Evolutionary conservation across 1,140 invertebrate genomes (phyloP).

Genomic region (Drosophila fuyamai): DNA sequence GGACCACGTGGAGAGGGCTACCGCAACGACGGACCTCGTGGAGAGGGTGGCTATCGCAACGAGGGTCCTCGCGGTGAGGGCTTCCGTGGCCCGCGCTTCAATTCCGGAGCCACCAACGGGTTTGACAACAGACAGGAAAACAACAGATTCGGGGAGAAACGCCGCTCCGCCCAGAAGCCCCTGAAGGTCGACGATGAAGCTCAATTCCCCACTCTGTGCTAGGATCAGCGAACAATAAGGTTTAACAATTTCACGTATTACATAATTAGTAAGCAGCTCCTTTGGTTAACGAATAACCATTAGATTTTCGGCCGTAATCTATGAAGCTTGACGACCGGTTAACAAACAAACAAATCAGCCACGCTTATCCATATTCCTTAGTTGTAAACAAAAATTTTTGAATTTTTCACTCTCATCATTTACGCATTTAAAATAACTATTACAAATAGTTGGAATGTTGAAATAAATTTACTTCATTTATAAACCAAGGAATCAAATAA

Average conservation of each 20-base stretch:
- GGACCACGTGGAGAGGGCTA: constrained; percentile 20
- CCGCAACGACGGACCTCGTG: constrained; percentile 46
- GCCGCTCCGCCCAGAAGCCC: constrained; percentile 57
- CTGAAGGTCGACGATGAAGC: constrained; percentile 96
- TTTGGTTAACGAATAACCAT: constrained; percentile 44
- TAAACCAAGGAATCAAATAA: constrained; percentile 24
- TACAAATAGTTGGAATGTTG: constrained; percentile 69
- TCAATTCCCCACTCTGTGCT: constrained; percentile 95
- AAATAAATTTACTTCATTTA: constrained; percentile 60
- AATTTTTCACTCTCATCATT: constrained; percentile 54
- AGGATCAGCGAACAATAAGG: constrained; percentile 32
- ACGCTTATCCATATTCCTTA: constrained; percentile 47
- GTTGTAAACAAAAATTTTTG: constrained; percentile 56
- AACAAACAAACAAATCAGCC: constrained; percentile 36
- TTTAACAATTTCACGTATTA: constrained; percentile 46
- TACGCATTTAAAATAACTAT: constrained; percentile 66
- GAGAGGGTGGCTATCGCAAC: constrained; percentile 6
- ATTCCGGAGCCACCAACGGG: constrained; percentile 59
- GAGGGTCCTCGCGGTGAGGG: constrained; percentile 27
- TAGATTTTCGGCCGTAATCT: constrained; percentile 32
- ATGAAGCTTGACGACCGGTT: constrained; percentile 52
- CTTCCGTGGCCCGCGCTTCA: constrained; percentile 28
- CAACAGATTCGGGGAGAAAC: constrained; percentile 57
- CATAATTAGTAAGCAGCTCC: constrained; percentile 35
- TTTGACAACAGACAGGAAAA: constrained; percentile 52